Evolutionary conservation across 2,888 invertebrate genomes (phyloP), one percentile per base, ranked within the genome.

Genomic region (Hydraecia micacea): DNA sequence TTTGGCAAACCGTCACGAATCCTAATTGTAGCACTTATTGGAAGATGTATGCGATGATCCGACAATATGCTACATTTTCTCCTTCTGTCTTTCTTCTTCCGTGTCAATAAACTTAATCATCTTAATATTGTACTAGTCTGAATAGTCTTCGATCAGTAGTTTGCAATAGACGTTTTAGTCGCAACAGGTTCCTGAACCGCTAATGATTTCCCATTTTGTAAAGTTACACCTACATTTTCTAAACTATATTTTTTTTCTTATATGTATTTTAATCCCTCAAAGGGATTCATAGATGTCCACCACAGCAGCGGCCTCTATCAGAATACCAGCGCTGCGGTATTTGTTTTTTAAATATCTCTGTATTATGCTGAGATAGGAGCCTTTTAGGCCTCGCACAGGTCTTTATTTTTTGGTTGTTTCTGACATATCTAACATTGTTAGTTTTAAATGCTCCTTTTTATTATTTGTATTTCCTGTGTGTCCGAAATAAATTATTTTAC

Each of bases 1-100:
- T 63, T 82, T 82, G 82, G 82, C 62, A 68, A 76, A 68, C 28
- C 18, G 13, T 68, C 55, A 46, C 25, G 11, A 39, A 32, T 55
- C 52, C 15, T 68, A 55, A 68, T 46, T 63, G 55, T 58, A 55
- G 36, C n/a, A 76, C 67, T 67, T 80, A 80, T 55, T 39, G 60
- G 36, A 74, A 58, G 55, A 79, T 75, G 8, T 66, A 42, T 66
- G n/a, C 28, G 36, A 67, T 62, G 52, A 81, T 75, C 2, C 39
- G 67, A 81, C 15, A 55, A 28, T 39, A 21, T 63, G 21, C 28
- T 25, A 36, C 2, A 52, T 72, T 52, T 8, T 32, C n/a, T 36
- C 15, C 6, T 28, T 79, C 58, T 32, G 7, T 60, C 2, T 15
- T 49, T 63, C 13, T 52, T 63, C 13, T 28, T 36, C 9, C 1